Percentiles rank a stretch among this genome's conserved stretches.
Conservation (phyloP, 2,888 invertebrate species). For the Heliconius charithonia region DNA sequence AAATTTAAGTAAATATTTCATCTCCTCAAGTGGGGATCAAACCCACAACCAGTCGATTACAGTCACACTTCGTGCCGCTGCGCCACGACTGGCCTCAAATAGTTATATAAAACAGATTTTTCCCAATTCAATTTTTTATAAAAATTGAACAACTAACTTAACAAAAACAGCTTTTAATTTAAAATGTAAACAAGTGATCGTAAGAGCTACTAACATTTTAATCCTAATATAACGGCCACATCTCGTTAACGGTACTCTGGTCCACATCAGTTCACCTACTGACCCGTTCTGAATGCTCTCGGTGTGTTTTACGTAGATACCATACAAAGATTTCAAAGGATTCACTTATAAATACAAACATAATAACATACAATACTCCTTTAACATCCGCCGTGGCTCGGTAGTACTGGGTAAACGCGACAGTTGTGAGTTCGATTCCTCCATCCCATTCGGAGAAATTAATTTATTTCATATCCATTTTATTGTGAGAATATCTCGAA, state of each 20-base stretch:
- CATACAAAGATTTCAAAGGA: background rate
- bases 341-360: background rate
- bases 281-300: conserved; percentile 31
- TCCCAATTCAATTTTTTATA: too few relatives aligned
- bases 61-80: too few relatives aligned
- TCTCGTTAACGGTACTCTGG: conserved; percentile 36
- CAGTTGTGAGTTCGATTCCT: background rate
- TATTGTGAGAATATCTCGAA: too few relatives aligned
- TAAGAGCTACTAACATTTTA: background rate
- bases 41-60: too few relatives aligned
- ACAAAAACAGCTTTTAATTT: background rate
- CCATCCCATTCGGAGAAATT: too few relatives aligned
- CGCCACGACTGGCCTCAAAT: too few relatives aligned
- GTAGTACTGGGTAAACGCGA: background rate
- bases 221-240: conserved; percentile 36
- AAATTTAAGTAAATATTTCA: too few relatives aligned
- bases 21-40: too few relatives aligned
- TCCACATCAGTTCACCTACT: conserved; percentile 42
- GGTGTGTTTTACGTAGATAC: background rate
- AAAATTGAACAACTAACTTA: background rate
- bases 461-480: too few relatives aligned
- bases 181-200: background rate
- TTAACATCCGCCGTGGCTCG: too few relatives aligned
- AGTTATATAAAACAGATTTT: too few relatives aligned
- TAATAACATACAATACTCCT: too few relatives aligned